phyloP scores from a whole-genome alignment of 2,888 invertebrate species.

The Leucophora obtusa region DNA sequence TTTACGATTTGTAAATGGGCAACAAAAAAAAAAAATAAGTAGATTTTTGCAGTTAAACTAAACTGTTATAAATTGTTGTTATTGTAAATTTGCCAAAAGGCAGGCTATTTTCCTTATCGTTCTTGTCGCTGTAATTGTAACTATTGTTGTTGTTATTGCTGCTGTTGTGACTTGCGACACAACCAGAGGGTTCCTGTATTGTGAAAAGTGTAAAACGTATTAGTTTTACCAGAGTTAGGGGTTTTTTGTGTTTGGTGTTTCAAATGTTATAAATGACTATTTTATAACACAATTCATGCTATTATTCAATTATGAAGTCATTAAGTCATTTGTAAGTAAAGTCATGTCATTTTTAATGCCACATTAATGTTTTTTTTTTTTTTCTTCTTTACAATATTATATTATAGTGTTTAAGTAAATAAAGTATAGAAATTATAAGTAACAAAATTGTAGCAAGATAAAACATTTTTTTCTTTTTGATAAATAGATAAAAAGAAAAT shows the following conservation, averaged over 20 bases:
- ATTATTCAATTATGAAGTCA: conserved; percentile 70
- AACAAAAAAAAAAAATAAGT: conserved; percentile 14
- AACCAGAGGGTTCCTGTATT: conserved; percentile 34
- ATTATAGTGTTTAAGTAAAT: neutral
- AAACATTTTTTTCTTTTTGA: conserved; percentile 42
- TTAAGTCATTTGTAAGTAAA: conserved; percentile 68
- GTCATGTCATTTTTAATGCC: conserved; percentile 63
- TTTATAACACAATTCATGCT: conserved; percentile 63
- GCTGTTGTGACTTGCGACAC: conserved; percentile 33
- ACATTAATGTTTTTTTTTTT: conserved; percentile 41
- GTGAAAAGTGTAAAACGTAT: neutral
- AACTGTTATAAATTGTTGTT: conserved; percentile 4
- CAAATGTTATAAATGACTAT: conserved; percentile 61
- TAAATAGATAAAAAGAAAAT: conserved; percentile 48
- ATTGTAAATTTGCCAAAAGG: conserved; percentile 41
- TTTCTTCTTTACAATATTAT: neutral
- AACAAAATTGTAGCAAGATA: conserved; percentile 25
- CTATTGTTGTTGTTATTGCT: conserved; percentile 14
- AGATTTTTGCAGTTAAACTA: conserved; percentile 29
- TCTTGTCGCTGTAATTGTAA: conserved; percentile 46
- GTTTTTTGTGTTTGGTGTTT: conserved; percentile 22
- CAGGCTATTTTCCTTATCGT: conserved; percentile 29
- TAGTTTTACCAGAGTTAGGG: neutral
- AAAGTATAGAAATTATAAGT: conserved; percentile 11
- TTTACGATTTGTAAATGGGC: conserved; percentile 49